Percentiles rank a stretch among this genome's conserved stretches.
Evolutionary conservation across 1,140 invertebrate genomes (phyloP).

Genomic region (Anoplophora glabripennis): DNA sequence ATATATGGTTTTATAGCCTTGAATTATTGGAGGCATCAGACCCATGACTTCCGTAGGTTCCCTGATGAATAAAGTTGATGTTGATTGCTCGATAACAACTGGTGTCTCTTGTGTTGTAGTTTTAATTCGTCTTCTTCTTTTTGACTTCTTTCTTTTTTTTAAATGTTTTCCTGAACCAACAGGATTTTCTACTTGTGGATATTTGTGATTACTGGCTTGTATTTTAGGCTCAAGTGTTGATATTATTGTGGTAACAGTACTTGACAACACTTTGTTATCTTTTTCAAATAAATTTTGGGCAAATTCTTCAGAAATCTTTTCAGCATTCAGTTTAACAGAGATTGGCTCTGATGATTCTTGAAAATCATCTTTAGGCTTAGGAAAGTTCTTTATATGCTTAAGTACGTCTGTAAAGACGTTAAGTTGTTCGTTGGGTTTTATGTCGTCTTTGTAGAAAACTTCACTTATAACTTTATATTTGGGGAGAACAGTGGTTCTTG

Average conservation of each 20-base stretch:
- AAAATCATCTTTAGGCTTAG: background rate
- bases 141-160: too few species aligned
- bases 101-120: constrained; percentile 4
- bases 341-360: constrained; percentile 10
- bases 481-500: constrained; percentile 27
- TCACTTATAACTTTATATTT: constrained; percentile 40
- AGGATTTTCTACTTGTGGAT: too few species aligned
- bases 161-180: too few species aligned
- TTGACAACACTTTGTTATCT: too few species aligned
- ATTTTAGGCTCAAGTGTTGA: too few species aligned
- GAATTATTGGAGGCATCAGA: constrained; percentile 29
- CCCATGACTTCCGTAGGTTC: constrained; percentile 27
- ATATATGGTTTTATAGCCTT: constrained; percentile 32
- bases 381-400: constrained; percentile 43
- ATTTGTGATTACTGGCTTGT: too few species aligned
- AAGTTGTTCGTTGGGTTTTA: constrained; percentile 46
- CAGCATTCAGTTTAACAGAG: constrained; percentile 13
- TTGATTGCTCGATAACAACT: constrained; percentile 1
- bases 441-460: constrained; percentile 46
- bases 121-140: constrained; percentile 1
- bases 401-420: constrained; percentile 46
- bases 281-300: too few species aligned
- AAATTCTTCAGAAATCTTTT: background rate
- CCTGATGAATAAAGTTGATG: constrained; percentile 21
- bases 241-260: too few species aligned